Evolutionary conservation across 2,888 invertebrate species (phyloP), one percentile per base, ranked within the genome.

Genomic region (Pollenia amentaria): DNA sequence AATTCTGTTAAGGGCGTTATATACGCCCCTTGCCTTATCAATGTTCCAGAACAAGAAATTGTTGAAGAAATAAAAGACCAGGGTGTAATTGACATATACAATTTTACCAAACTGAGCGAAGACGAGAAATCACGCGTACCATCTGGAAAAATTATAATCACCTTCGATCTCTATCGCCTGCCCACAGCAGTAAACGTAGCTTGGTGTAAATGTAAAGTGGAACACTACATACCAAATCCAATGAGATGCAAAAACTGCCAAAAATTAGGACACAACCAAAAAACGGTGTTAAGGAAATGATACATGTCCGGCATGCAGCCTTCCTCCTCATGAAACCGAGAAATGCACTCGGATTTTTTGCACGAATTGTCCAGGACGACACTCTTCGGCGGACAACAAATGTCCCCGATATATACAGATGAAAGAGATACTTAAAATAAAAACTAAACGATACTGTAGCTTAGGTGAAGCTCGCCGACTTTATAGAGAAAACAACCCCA

Each of bases 171-270:
- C 7, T 86, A 62, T 55, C 55, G 73, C 29, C 57, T 79, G 8
- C 79, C 82, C 6, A 73, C 9, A 4, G 21, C 60, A 3, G 44
- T 80, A 0, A 55, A 81, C 16, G 40, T 84, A 11, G 87, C 64
- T n/a, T 81, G 73, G 81, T 82, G 82, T 21, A 81, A 67, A 29
- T 62, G 82, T 14, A 40, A 69, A 60, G 78, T 80, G 29, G 40
- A 53, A 2, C 9, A 38, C 11, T 62, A 85, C 29, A 53, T 73
- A 6, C 81, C 67, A 0, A 86, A 73, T n/a, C 77, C 78, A 1
- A 72, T 84, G 69, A 48, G 53, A 21, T 80, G 70, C 16, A 79
- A 46, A 70, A 72, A 70, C 7, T 87, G 80, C 60, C 76, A 87
- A 48, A 4, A 7, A 6, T 29, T 86, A 6, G 83, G 80, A 7